Base-by-base conservation (phyloP, 2,797 vertebrate genomes). In the Melanotaenia parkinsoni region DNA sequence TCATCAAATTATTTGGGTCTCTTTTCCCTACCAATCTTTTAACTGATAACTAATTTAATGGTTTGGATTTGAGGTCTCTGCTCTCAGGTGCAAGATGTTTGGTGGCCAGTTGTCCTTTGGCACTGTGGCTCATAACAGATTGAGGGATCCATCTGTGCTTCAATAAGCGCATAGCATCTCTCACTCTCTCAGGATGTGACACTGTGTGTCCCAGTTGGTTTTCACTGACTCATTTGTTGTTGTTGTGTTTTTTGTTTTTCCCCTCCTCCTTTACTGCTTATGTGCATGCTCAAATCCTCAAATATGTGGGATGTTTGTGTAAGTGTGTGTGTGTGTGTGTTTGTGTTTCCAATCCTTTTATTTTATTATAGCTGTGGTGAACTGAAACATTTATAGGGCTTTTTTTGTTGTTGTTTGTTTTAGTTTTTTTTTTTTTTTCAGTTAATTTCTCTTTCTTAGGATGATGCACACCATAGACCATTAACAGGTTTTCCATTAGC, bases 401-500 rank as follows among this genome's bases (percentile, higher is more conserved):
- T 62, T 5, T 64, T 68, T 26, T 66, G 57, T 5, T 70, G 4
- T 30, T 30, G 4, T 30, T 30, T 30, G 28, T 30, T 30, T 30
- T 30, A 30, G 32, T 33, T 6, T 33, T 6, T 33, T 33, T 33
- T 6, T 33, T 33, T 33, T 33, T 33, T 33, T 33, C 32, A 33
- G 70, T 70, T 66, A 50, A 80, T 84, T 74, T 73, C 76, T 61
- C 72, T 62, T 43, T 73, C 59, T 58, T 72, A 35, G 74, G 37
- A 80, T 81, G 67, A 73, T 80, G 79, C 74, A 69, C 86, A 91
- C 79, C 88, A 89, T 85, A 87, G 77, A 50, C 83, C 84, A 88
- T 90, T 91, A 93, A 89, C 79, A 81, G 83, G 79, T 91, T 93
- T 89, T 93, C 93, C 94, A 93, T 94, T 91, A 90, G 89, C 83